Conservation (phyloP, 1,140 invertebrate genomes). For the Drosophila nannoptera region DNA sequence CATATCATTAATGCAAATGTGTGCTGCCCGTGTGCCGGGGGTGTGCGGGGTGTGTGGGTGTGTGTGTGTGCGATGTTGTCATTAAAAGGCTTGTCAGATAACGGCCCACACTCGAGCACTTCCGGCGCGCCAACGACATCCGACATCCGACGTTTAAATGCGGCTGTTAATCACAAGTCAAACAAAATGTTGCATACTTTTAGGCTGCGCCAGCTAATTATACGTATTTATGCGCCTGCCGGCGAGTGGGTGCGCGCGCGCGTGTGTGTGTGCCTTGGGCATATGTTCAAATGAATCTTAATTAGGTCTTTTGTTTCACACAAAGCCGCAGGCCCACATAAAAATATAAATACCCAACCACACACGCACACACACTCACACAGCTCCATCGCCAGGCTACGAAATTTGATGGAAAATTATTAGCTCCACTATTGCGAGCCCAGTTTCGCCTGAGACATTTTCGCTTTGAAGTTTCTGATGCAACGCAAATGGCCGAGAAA, state of each 20-base stretch:
- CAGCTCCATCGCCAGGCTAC: background rate
- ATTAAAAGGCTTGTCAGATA: constrained; percentile 63
- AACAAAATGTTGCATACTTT: constrained; percentile 67
- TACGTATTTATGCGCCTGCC: constrained; percentile 37
- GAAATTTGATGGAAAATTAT: constrained; percentile 17
- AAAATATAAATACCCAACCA: constrained; percentile 11
- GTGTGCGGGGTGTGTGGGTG: constrained; percentile 18
- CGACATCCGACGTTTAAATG: constrained; percentile 34
- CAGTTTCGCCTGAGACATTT: constrained; percentile 10
- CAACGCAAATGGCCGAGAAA: too few relatives aligned
- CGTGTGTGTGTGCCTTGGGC: constrained; percentile 10
- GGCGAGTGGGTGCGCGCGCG: constrained; percentile 5
- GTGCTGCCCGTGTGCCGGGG: background rate
- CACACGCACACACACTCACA: background rate
- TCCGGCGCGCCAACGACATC: constrained; percentile 17
- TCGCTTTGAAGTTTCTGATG: background rate
- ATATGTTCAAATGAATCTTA: constrained; percentile 49
- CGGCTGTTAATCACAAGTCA: constrained; percentile 68
- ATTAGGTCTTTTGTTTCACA: constrained; percentile 46
- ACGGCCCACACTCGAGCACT: constrained; percentile 3
- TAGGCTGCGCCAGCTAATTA: constrained; percentile 51
- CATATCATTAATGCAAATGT: constrained; percentile 73
- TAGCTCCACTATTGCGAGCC: constrained; percentile 22
- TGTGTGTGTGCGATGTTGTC: constrained; percentile 23
- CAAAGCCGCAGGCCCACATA: constrained; percentile 38